Conservation (phyloP, 2,888 invertebrate genomes). For the Gastrophysa polygoni region DNA sequence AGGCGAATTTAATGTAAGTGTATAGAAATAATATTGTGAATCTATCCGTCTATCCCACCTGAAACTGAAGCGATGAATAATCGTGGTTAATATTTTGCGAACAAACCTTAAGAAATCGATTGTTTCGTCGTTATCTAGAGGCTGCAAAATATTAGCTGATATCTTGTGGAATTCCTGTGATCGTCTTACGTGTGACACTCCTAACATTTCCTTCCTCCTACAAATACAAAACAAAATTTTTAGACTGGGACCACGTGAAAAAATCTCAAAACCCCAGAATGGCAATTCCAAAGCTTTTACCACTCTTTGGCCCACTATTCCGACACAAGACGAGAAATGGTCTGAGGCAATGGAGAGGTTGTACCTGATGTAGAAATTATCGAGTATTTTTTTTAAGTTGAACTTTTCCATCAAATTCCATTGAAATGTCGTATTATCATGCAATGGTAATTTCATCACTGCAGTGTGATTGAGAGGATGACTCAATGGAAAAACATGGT, state of each 20-base stretch:
- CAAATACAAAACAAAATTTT: background rate
- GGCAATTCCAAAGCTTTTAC: background rate
- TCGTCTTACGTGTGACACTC: background rate
- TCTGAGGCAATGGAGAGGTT: conserved; percentile 17
- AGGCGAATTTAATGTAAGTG: conserved; percentile 50
- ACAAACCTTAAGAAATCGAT: background rate
- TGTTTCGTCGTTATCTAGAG: background rate
- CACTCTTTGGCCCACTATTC: background rate
- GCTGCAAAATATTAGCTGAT: background rate
- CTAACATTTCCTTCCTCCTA: background rate
- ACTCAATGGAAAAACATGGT: conserved; percentile 11
- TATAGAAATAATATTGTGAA: background rate
- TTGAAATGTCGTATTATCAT: conserved; percentile 32
- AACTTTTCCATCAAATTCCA: conserved; percentile 11
- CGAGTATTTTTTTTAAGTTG: conserved; percentile 3
- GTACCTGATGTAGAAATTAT: conserved; percentile 13
- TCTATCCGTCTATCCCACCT: background rate
- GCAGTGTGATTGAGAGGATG: conserved; percentile 18
- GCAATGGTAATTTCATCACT: conserved; percentile 30
- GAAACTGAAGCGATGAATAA: background rate
- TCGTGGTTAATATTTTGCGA: background rate
- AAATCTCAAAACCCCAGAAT: background rate
- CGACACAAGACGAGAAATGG: background rate
- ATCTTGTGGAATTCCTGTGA: background rate
- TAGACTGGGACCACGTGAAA: background rate